Base-by-base conservation (phyloP, 2,888 invertebrate genomes). In the Hypomecis punctinalis region DNA sequence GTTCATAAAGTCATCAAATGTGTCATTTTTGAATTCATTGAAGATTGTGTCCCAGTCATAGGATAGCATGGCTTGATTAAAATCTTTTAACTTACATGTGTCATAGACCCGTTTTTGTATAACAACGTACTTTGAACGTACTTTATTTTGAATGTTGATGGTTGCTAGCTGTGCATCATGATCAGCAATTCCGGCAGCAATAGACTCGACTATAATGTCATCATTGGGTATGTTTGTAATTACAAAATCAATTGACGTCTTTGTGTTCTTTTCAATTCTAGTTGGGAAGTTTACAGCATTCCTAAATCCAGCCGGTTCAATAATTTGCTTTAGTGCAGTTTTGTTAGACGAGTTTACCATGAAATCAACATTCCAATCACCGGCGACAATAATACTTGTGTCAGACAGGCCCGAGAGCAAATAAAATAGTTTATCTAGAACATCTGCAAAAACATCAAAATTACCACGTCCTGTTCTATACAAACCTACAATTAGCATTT, bases 361-460 rank as follows among this genome's bases (percentile, higher is more conserved):
- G 11, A 51, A 58, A 51, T 58, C 58, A 8, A 57, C n/a, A 42
- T 57, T 57, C 57, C 57, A 57, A 49, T 57, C 42, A 5, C 45
- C 45, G 7, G 45, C 11, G 11, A 45, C 45, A 45, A 45, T 45
- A 45, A 45, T 45, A n/a, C 11, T 45, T 11, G 11, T 45, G 11
- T 45, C 11, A 11, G 45, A 11, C 11, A 45, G 45, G 11, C 13
- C 45, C n/a, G 45, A 45, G 2, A 47, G 46, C n/a, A 47, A 33
- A 8, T 33, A 47, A 33, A 47, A 47, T 47, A 47, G 10, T 5
- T 47, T 47, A 47, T 47, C 46, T 47, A 47, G n/a, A 5, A 47
- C 46, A 33, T 9, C 10, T 33, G 33, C 7, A 33, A 47, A 33
- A 10, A 33, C 9, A 9, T 47, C 33, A 47, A 47, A 47, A 33